Conservation (phyloP, 2,113 vertebrate species). For the Mustelus asterias region DNA sequence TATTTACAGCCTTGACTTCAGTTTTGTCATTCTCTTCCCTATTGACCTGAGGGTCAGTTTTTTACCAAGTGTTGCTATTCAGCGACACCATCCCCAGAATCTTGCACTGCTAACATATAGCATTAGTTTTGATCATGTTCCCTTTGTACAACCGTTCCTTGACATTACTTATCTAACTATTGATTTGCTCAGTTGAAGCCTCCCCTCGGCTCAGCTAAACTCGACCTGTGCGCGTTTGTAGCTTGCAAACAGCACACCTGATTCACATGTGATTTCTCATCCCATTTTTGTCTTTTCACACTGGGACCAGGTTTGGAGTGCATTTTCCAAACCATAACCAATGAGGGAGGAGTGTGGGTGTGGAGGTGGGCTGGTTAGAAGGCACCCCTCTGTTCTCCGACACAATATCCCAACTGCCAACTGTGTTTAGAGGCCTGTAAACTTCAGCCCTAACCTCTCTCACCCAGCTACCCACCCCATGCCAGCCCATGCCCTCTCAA, state of each 20-base stretch:
- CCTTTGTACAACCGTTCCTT: neutral
- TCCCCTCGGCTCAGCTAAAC: neutral
- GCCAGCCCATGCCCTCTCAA: neutral
- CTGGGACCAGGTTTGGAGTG: neutral
- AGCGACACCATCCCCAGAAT: neutral
- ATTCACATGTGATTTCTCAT: neutral
- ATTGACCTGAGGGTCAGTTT: neutral
- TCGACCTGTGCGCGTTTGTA: neutral
- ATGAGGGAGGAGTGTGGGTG: neutral
- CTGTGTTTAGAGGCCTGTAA: neutral
- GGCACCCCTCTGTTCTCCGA: neutral
- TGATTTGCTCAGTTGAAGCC: neutral
- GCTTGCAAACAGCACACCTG: neutral
- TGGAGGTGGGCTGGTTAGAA: neutral
- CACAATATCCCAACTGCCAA: too few species aligned
- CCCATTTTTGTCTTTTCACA: neutral
- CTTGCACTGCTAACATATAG: neutral
- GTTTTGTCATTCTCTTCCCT: neutral
- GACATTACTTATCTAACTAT: neutral
- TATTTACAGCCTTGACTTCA: neutral
- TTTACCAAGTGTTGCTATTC: neutral
- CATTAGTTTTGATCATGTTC: neutral
- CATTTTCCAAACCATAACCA: neutral
- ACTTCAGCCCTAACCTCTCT: neutral
- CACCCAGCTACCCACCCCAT: too few species aligned